phyloP scores from a whole-genome alignment of 2,888 invertebrate species.

The Lutraria lutraria region DNA sequence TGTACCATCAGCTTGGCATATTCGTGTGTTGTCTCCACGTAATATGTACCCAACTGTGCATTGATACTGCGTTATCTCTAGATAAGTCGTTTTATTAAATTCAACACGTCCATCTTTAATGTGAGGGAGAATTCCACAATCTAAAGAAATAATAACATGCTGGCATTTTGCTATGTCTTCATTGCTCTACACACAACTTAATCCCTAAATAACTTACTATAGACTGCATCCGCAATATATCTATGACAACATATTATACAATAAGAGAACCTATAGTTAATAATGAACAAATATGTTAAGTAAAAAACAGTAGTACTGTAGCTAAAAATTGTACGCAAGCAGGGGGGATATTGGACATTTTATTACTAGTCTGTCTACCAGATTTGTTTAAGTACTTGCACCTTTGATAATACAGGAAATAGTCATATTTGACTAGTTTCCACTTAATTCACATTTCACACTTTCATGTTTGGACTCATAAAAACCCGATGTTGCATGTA shows the following conservation, averaged over 20 bases:
- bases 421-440: neutral
- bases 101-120: neutral
- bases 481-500: neutral
- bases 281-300: no score
- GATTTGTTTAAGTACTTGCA: no score
- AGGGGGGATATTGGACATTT: no score
- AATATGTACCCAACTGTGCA: neutral
- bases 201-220: no score
- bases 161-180: no score
- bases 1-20: neutral
- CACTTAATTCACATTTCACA: neutral
- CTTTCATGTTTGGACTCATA: neutral
- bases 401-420: slow-evolving; percentile 10
- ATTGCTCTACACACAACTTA: no score
- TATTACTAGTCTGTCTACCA: no score
- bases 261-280: no score
- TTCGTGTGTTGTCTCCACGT: neutral
- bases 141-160: neutral
- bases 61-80: neutral
- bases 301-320: no score
- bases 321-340: no score
- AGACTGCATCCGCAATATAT: no score
- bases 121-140: neutral
- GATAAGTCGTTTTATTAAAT: neutral
- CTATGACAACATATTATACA: no score